Conservation (phyloP, 2,113 vertebrate species). For the Bostrychus sinensis region DNA sequence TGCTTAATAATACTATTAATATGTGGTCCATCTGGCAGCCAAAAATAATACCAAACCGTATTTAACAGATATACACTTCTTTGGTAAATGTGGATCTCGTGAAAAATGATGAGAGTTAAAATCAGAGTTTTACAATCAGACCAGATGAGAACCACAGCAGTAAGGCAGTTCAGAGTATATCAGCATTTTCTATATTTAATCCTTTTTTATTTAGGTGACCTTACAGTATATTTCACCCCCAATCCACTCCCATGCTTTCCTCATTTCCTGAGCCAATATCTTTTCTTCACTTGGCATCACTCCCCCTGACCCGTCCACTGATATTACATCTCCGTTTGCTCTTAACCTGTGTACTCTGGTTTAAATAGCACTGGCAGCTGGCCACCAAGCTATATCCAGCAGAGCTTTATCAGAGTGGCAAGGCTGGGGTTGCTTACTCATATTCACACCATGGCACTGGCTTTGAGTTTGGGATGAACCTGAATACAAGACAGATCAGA, state of each 20-base stretch:
- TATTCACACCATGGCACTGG: too few species aligned
- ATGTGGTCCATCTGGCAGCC: too few species aligned
- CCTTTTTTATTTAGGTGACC: not conserved
- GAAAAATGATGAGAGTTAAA: too few species aligned
- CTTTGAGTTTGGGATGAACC: too few species aligned
- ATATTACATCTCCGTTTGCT: slow-evolving; percentile 51
- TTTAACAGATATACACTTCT: too few species aligned
- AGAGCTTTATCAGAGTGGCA: slow-evolving; percentile 46
- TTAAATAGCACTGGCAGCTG: slow-evolving; percentile 75
- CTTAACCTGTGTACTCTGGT: slow-evolving; percentile 46
- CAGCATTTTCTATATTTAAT: not conserved
- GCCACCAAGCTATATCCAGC: slow-evolving; percentile 59
- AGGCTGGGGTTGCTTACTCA: slow-evolving; percentile 6
- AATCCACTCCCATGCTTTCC: not conserved
- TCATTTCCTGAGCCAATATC: slow-evolving; percentile 7
- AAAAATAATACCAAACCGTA: too few species aligned
- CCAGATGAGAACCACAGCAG: too few species aligned
- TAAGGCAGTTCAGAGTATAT: too few species aligned
- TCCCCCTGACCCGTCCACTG: slow-evolving; percentile 19
- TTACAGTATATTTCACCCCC: not conserved
- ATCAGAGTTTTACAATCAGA: too few species aligned
- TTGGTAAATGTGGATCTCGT: too few species aligned
- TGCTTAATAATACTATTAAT: too few species aligned
- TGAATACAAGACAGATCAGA: too few species aligned
- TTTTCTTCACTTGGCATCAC: slow-evolving; percentile 7